A percentile compares a stretch with the other conserved stretches of the same genome.
Evolutionary conservation across 2,113 vertebrate genomes (phyloP).

Genomic region (Romanogobio albipinnatus): DNA sequence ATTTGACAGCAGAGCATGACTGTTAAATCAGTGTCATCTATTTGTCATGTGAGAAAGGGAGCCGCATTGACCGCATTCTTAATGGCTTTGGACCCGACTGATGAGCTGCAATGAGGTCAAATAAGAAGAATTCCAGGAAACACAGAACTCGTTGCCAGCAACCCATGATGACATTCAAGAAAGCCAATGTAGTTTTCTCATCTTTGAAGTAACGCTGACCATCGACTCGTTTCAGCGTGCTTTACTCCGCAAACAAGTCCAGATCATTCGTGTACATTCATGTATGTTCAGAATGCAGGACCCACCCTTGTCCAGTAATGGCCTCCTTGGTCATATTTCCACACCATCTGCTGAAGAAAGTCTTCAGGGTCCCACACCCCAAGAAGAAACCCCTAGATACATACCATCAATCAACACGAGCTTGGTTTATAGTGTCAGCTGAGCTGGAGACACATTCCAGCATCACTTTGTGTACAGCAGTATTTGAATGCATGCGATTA

Average conservation of each 20-base stretch:
- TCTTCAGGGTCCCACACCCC: background rate
- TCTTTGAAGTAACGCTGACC: background rate
- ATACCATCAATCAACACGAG: background rate
- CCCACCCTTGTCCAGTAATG: conserved; percentile 13
- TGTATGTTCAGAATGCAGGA: background rate
- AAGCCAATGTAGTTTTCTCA: background rate
- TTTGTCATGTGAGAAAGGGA: background rate
- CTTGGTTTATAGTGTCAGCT: background rate
- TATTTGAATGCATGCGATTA: too few relatives aligned
- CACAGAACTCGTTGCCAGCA: background rate
- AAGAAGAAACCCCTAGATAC: background rate
- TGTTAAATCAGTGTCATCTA: background rate
- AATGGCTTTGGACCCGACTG: background rate
- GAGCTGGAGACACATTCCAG: background rate
- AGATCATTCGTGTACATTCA: background rate
- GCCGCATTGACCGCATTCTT: background rate
- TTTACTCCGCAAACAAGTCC: background rate
- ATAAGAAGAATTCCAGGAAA: background rate
- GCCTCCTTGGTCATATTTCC: conserved; percentile 15
- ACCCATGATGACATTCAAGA: background rate
- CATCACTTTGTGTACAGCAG: background rate
- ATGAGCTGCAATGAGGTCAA: background rate
- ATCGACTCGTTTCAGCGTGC: background rate
- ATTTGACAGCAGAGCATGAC: background rate
- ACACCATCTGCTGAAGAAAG: conserved; percentile 20